Conservation (phyloP, 2,888 invertebrate species). For the Ormyrus thymus region DNA sequence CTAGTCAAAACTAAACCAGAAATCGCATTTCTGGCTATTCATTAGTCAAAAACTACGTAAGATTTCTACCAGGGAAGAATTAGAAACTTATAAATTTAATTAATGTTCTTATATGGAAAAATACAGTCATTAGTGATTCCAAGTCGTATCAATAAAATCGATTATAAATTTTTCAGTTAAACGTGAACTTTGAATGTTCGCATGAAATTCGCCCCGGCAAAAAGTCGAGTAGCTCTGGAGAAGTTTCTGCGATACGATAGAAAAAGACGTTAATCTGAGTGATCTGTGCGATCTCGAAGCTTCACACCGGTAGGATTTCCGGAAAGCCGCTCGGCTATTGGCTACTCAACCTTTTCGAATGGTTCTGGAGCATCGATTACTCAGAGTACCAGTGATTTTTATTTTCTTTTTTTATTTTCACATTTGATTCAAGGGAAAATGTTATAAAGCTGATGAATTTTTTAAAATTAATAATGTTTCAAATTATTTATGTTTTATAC, state of each 20-base stretch:
- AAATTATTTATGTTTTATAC: too few relatives aligned
- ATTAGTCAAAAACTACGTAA: too few relatives aligned
- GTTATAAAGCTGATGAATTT: background rate
- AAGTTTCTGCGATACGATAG: conserved; percentile 21
- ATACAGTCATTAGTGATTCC: too few relatives aligned
- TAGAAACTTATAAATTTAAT: too few relatives aligned
- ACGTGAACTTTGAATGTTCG: too few relatives aligned
- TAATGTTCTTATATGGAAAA: too few relatives aligned
- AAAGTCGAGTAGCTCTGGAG: conserved; percentile 7
- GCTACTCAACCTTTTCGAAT: conserved; percentile 32
- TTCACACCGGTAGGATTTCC: conserved; percentile 14
- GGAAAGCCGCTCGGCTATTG: conserved; percentile 40
- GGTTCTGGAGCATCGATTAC: conserved; percentile 36
- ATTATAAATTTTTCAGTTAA: too few relatives aligned
- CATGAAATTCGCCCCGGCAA: background rate
- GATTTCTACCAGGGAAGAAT: too few relatives aligned
- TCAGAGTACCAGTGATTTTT: conserved; percentile 37
- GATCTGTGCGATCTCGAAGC: conserved; percentile 37
- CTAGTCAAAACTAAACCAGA: too few relatives aligned
- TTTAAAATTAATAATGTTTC: background rate
- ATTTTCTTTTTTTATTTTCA: background rate
- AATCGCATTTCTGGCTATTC: too few relatives aligned
- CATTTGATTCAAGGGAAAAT: conserved; percentile 3
- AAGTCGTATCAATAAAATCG: too few relatives aligned
- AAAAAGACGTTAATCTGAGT: conserved; percentile 43